phyloP scores from a whole-genome alignment of 2,113 vertebrate species.

The Centropus bengalensis region DNA sequence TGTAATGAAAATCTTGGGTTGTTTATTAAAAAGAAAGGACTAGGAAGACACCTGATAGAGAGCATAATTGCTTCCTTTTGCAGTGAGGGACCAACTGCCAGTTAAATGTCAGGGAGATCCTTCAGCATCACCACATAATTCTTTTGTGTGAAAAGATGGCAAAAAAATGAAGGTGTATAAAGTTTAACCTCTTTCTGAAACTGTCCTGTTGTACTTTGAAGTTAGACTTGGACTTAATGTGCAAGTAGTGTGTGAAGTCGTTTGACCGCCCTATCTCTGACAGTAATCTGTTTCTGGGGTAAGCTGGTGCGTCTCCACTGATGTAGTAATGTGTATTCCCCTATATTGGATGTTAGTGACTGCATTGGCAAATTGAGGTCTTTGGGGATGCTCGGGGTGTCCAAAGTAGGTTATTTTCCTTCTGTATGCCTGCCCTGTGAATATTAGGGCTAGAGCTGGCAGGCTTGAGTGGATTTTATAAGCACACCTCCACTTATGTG shows the following conservation, averaged over 20 bases:
- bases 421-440: background rate
- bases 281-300: background rate
- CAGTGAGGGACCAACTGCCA: background rate
- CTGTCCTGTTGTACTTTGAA: background rate
- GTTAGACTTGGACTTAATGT: background rate
- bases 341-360: background rate
- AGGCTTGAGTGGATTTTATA: background rate
- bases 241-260: accelerated
- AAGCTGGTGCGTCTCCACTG: background rate
- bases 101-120: background rate
- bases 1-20: background rate
- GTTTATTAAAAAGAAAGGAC: background rate
- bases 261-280: background rate
- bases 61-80: background rate
- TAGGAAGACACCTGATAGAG: background rate
- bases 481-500: background rate
- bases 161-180: background rate
- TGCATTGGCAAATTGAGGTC: background rate
- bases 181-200: background rate
- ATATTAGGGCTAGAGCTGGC: background rate
- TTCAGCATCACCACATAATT: accelerated
- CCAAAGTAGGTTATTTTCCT: background rate
- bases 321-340: background rate
- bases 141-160: background rate
- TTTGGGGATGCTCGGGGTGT: background rate